Base-by-base conservation (phyloP, 2,888 invertebrate genomes). In the Andrena bucephala region DNA sequence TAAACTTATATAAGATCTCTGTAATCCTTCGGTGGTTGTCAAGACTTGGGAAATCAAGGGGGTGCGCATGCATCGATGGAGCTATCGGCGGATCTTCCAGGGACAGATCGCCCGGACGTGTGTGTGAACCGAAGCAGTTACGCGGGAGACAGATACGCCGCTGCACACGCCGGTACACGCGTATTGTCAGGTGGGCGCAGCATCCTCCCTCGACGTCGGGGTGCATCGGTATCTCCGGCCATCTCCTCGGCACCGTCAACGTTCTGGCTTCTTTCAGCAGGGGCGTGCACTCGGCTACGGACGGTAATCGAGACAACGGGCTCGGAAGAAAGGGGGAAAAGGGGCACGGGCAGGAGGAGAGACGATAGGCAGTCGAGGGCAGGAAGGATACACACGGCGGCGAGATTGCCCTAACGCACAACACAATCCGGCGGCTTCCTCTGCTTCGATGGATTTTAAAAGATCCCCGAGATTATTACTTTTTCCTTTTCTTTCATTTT, bases 401-500 rank as follows among this genome's bases (percentile, higher is more conserved):
- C 86, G 89, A 87, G 89, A 89, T 87, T 88, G 87, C 89, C 89
- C 89, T 87, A 91, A 92, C 92, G 90, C 92, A 92, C 91, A 92
- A 92, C 93, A 93, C 93, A 93, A 93, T 93, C 93, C 92, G 90
- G 88, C 92, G 91, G 93, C 91, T 93, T 91, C 89, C 91, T 94
- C 92, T 93, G 94, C 94, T 93, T 92, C 93, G 93, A 93, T 94
- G 94, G 93, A 92, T 94, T 94, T 94, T 94, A 94, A 94, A 94
- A 94, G 94, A 93, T 93, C 94, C 92, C 94, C 89, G 92, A 94
- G 94, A 94, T 94, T 94, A 94, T 94, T 94, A 93, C 94, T 94
- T 93, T 93, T 92, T 91, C 90, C 88, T 91, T 92, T 90, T 91
- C 91, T 90, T 89, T 90, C 87, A 87, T 90, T 92, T 93, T 93